Conservation (phyloP, 2,797 vertebrate species). For the Notoglanidium macrostoma region DNA sequence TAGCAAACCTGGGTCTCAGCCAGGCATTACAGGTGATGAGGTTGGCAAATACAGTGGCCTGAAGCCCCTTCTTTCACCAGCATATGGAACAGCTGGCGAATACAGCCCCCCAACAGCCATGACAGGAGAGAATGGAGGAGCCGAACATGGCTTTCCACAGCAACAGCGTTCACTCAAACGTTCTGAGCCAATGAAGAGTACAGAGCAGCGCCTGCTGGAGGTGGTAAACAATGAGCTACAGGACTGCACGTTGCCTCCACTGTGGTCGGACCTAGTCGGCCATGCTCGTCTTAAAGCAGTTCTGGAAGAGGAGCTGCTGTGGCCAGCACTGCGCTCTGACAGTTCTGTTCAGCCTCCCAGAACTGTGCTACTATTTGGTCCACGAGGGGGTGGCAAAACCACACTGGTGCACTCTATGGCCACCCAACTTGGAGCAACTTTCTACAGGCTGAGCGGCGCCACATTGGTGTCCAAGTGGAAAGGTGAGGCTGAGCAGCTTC, state of each 20-base stretch:
- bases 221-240: constrained; percentile 85
- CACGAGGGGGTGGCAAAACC: constrained; percentile 84
- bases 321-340: constrained; percentile 88
- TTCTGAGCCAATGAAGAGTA: constrained; percentile 79
- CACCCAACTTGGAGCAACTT: constrained; percentile 87
- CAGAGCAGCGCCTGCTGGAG: constrained; percentile 83
- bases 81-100: constrained; percentile 77
- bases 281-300: constrained; percentile 85
- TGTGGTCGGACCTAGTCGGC: constrained; percentile 89
- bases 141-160: constrained; percentile 76
- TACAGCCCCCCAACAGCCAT: constrained; percentile 82
- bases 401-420: constrained; percentile 88
- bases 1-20: constrained; percentile 74
- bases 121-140: constrained; percentile 76
- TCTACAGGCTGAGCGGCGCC: constrained; percentile 82
- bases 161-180: constrained; percentile 71
- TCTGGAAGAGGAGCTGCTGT: constrained; percentile 92
- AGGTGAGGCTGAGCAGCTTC: constrained; percentile 86
- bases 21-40: constrained; percentile 59
- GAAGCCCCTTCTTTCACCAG: constrained; percentile 82
- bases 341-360: constrained; percentile 75
- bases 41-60: constrained; percentile 72
- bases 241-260: constrained; percentile 84
- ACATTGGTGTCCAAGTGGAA: constrained; percentile 85
- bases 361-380: constrained; percentile 90